phyloP scores from a whole-genome alignment of 1,140 invertebrate genomes.

The Trachelipus rathkii region DNA sequence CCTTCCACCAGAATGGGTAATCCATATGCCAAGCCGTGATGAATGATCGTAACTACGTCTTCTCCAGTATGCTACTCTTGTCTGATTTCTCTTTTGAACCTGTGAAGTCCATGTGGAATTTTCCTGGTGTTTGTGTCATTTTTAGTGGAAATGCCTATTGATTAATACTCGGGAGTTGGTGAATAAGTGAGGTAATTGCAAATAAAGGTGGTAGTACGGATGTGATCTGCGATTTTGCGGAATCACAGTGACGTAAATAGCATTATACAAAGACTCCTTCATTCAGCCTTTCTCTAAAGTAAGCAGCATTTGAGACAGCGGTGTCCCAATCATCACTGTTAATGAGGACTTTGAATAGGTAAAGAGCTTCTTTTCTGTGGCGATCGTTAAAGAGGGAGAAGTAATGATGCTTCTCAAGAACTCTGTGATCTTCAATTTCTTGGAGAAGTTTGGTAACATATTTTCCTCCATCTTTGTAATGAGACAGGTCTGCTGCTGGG shows the following conservation, averaged over 20 bases:
- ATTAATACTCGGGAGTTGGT: conserved; percentile 51
- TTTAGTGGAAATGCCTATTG: conserved; percentile 49
- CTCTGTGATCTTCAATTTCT: conserved; percentile 22
- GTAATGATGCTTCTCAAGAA: conserved; percentile 25
- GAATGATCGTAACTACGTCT: no score
- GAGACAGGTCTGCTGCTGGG: conserved; percentile 24
- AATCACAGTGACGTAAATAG: conserved; percentile 46
- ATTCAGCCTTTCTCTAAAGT: conserved; percentile 21
- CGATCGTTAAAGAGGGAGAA: no score
- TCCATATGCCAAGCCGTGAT: no score
- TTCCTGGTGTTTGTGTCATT: no score
- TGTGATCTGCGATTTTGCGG: conserved; percentile 52
- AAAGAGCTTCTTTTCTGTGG: conserved; percentile 33
- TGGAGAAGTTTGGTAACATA: conserved; percentile 12
- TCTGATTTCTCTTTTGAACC: conserved; percentile 40
- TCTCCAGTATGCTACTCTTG: no score
- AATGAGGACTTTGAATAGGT: conserved; percentile 30
- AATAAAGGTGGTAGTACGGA: no score
- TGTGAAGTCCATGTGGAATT: conserved; percentile 16
- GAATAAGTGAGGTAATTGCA: conserved; percentile 58
- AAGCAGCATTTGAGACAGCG: conserved; percentile 20
- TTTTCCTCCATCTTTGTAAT: conserved; percentile 26
- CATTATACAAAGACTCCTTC: conserved; percentile 23
- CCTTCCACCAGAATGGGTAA: no score
- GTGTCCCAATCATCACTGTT: neutral